Evolutionary conservation across 2,888 invertebrate genomes (phyloP).

Genomic region (Acrobasis repandana): DNA sequence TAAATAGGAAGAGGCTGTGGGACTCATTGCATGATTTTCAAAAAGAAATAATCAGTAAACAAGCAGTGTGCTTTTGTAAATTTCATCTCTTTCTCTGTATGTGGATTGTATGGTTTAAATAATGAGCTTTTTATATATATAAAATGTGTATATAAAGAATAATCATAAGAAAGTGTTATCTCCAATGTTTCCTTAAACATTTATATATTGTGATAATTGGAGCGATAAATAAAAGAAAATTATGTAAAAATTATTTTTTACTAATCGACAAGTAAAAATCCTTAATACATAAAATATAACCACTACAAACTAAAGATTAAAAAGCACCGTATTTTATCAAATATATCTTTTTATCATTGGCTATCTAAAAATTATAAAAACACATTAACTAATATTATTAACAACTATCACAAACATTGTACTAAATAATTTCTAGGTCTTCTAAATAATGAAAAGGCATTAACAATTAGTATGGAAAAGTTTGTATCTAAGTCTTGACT

Average conservation of each 20-base stretch:
- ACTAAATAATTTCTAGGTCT: too few relatives aligned
- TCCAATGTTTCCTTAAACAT: conserved; percentile 19
- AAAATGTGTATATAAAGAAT: conserved; percentile 32
- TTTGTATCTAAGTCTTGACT: too few relatives aligned
- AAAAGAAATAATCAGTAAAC: too few relatives aligned
- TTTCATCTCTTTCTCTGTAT: background rate
- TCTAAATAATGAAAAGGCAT: too few relatives aligned
- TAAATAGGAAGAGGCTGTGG: too few relatives aligned
- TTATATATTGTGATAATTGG: conserved; percentile 25
- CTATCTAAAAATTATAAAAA: background rate
- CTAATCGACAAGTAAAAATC: conserved; percentile 10
- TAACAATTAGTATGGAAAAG: too few relatives aligned
- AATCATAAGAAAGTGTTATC: conserved; percentile 28
- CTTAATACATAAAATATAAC: background rate
- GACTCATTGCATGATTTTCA: too few relatives aligned
- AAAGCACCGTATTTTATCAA: background rate
- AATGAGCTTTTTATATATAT: background rate
- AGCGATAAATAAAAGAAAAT: conserved; percentile 21
- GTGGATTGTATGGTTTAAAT: background rate
- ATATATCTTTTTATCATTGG: too few relatives aligned
- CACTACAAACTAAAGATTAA: too few relatives aligned
- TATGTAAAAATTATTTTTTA: conserved; percentile 3
- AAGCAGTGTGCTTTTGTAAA: too few relatives aligned
- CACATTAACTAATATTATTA: background rate
- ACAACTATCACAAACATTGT: too few relatives aligned